Percentiles rank a stretch among this genome's conserved stretches.
phyloP scores from a whole-genome alignment of 2,888 invertebrate species.

The Pseudanteris insignis region DNA sequence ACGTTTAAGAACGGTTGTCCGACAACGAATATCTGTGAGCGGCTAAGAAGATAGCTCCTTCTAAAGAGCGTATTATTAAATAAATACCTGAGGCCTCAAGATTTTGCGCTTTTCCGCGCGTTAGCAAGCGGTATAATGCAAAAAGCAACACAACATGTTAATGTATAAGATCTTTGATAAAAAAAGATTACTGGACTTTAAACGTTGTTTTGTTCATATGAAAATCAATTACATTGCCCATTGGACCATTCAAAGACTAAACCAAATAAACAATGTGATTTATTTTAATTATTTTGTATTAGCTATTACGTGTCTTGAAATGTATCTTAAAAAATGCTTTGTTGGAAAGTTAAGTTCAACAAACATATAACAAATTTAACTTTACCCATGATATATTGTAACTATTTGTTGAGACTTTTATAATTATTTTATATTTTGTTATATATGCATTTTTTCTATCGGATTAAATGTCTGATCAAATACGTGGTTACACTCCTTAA shows the following conservation, averaged over 20 bases:
- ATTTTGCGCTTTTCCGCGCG: conserved; percentile 38
- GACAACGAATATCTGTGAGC: conserved; percentile 31
- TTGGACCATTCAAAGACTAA: conserved; percentile 34
- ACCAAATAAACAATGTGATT: conserved; percentile 20
- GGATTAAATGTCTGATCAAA: too few species aligned
- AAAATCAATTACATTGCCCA: conserved; percentile 35
- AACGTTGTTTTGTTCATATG: conserved; percentile 42
- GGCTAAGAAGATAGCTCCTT: conserved; percentile 42
- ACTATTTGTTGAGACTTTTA: too few species aligned
- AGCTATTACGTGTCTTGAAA: too few species aligned
- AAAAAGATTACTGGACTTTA: conserved; percentile 42
- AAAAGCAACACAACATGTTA: conserved; percentile 41
- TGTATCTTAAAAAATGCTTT: too few species aligned
- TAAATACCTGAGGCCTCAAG: conserved; percentile 54
- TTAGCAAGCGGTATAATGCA: conserved; percentile 27
- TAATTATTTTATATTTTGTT: too few species aligned
- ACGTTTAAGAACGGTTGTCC: conserved; percentile 36
- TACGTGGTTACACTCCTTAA: too few species aligned
- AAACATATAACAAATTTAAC: too few species aligned
- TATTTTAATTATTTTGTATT: too few species aligned
- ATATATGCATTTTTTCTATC: too few species aligned
- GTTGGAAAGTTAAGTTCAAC: too few species aligned
- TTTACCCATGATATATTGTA: too few species aligned
- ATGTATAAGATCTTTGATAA: conserved; percentile 35
- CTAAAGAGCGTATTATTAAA: conserved; percentile 55